Evolutionary conservation across 2,113 vertebrate genomes (phyloP).

Genomic region (Tragulus kanchil): DNA sequence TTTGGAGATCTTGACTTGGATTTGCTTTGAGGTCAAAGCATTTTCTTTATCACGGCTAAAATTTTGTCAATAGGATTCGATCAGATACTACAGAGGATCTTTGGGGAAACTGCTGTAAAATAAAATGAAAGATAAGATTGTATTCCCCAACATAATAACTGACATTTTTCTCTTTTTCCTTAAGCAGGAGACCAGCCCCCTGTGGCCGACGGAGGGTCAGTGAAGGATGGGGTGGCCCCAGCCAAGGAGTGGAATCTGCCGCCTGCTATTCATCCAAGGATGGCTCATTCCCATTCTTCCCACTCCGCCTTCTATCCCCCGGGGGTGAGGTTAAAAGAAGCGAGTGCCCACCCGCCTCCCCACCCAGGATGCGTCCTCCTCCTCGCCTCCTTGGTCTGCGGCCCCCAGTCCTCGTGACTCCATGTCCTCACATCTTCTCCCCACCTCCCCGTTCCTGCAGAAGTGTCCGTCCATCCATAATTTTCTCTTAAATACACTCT

Average conservation of each 20-base stretch:
- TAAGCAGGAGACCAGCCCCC: constrained; percentile 39
- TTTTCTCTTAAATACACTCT: rapidly evolving
- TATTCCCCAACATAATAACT: constrained; percentile 41
- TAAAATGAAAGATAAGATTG: constrained; percentile 66
- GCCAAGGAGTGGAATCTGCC: not conserved
- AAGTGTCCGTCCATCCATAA: rapidly evolving
- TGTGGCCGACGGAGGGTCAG: constrained; percentile 59
- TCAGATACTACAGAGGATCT: constrained; percentile 13
- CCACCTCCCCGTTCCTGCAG: rapidly evolving
- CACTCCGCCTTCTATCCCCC: not conserved
- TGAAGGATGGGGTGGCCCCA: not conserved
- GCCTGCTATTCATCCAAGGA: not conserved
- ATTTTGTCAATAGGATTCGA: constrained; percentile 39
- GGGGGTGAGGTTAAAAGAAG: constrained; percentile 17
- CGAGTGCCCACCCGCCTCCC: not conserved
- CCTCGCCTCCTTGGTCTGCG: not conserved
- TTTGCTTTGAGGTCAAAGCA: not conserved
- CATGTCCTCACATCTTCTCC: not conserved
- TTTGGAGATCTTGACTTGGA: not conserved
- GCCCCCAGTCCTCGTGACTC: not conserved
- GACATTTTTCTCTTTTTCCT: constrained; percentile 63
- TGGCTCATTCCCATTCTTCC: not conserved
- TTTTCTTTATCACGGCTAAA: constrained; percentile 19
- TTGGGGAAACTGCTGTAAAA: constrained; percentile 53
- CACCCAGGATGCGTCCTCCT: not conserved